A percentile compares a stretch with the other conserved stretches of the same genome.
Evolutionary conservation across 2,888 invertebrate genomes (phyloP).

Genomic region (Neuroscelio doddi): DNA sequence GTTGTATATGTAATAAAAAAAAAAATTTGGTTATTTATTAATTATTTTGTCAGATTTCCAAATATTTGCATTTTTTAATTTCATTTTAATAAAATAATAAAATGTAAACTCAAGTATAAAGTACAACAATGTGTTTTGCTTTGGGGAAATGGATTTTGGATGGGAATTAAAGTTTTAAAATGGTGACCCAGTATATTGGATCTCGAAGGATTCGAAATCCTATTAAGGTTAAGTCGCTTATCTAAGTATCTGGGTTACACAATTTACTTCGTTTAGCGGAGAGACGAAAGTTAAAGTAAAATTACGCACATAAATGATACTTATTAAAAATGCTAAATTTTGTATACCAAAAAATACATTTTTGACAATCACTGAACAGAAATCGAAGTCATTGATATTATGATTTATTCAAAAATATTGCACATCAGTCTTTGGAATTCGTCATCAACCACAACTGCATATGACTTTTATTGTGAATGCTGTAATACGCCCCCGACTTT

Average conservation of each 20-base stretch:
- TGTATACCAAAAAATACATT: neutral
- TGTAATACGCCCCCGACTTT: conserved; percentile 16
- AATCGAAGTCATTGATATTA: neutral
- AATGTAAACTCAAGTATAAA: too few relatives aligned
- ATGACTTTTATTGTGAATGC: conserved; percentile 4
- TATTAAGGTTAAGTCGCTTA: conserved; percentile 40
- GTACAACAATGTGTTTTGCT: too few relatives aligned
- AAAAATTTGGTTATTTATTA: too few relatives aligned
- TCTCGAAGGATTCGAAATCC: conserved; percentile 37
- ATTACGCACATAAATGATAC: conserved; percentile 15
- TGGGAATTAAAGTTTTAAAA: too few relatives aligned
- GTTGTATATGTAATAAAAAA: too few relatives aligned
- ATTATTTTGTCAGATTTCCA: too few relatives aligned
- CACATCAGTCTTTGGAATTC: neutral
- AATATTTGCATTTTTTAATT: too few relatives aligned
- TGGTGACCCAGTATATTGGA: neutral
- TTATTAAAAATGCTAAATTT: neutral
- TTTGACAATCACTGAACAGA: neutral
- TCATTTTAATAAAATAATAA: too few relatives aligned
- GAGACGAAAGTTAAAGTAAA: conserved; percentile 18
- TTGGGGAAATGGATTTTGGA: too few relatives aligned
- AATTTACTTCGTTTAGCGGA: conserved; percentile 12
- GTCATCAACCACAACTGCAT: neutral
- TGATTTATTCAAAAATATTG: neutral
- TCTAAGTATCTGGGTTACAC: conserved; percentile 38